Evolutionary conservation across 2,113 vertebrate genomes (phyloP).

Genomic region (Patagioenas fasciata): DNA sequence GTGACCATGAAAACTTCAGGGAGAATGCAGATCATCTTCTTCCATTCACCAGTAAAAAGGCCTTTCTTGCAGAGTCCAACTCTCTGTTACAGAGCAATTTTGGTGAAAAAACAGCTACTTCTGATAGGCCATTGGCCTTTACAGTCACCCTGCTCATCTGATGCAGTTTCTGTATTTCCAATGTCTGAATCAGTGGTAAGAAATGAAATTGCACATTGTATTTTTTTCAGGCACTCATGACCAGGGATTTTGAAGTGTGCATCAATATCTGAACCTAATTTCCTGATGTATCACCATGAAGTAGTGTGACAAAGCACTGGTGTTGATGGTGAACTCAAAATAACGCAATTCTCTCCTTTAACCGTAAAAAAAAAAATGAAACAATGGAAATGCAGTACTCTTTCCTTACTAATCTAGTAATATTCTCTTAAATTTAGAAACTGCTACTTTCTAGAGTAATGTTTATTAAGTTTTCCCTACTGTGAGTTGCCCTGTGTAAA

Average conservation of each 20-base stretch:
- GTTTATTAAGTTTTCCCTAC: not conserved
- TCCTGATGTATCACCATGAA: not conserved
- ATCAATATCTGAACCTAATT: not conserved
- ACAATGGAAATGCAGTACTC: not conserved
- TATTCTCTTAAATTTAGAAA: not conserved
- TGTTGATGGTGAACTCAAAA: not conserved
- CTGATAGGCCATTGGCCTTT: not conserved
- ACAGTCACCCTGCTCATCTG: not conserved
- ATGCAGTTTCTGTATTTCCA: not conserved
- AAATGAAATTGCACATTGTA: not conserved
- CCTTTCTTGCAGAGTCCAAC: not conserved
- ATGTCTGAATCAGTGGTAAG: not conserved
- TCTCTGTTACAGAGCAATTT: not conserved
- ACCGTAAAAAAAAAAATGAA: not conserved
- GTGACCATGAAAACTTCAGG: not conserved
- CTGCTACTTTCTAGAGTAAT: not conserved
- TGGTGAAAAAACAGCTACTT: not conserved
- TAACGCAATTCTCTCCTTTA: not conserved
- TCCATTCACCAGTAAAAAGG: not conserved
- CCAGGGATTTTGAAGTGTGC: not conserved
- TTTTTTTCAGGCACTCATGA: not conserved
- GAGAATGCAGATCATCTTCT: not conserved
- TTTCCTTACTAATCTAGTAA: not conserved
- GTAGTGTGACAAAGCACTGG: not conserved
- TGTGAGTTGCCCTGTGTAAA: not conserved